Evolutionary conservation across 1,140 invertebrate species (phyloP), one percentile per base, ranked within the genome.

Genomic region (Drosophila hydei): DNA sequence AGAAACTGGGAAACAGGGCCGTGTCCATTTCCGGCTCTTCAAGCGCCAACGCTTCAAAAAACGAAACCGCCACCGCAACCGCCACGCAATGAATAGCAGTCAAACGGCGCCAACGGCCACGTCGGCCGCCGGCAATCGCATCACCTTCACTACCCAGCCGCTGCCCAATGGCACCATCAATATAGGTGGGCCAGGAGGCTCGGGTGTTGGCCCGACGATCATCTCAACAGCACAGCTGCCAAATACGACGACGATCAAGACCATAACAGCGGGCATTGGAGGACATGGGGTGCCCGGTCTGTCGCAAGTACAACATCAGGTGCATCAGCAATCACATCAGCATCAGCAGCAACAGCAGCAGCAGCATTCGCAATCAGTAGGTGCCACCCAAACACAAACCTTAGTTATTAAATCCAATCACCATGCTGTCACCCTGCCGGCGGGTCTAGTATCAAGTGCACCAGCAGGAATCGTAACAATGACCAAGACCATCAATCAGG

Each of bases 161-260:
- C 73, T 94, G 77, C 92, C 94, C 71, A 95, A 95, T 92, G 93
- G 94, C 79, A 94, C 93, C 67, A 78, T 91, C 91, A 72, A 91
- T 91, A 76, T 92, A 92, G 70, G 72, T 19, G 77, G 62, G 9
- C 74, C 62, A 50, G 73, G 58, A 40, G 92, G 79, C 6, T 33
- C 45, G 79, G 48, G 76, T 89, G 36, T 62, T 16, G 76, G 75
- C n/a, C 73, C 75, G 12, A 85, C 78, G 40, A 84, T 90, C 40
- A 90, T 91, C 45, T 91, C 90, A 18, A 90, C 90, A 45, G 76
- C 90, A 9, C 89, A 90, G 67, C 48, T 91, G 62, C 90, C 90
- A 25, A 90, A 91, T 38, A 91, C 91, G 38, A 92, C 92, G 40
- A 92, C 92, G 60, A 92, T 93, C 25, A 93, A 93, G 68, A 92